Evolutionary conservation across 92 coral and sea anemone genomes (phyloP).

Genomic region (Pocillopora meandrina): DNA sequence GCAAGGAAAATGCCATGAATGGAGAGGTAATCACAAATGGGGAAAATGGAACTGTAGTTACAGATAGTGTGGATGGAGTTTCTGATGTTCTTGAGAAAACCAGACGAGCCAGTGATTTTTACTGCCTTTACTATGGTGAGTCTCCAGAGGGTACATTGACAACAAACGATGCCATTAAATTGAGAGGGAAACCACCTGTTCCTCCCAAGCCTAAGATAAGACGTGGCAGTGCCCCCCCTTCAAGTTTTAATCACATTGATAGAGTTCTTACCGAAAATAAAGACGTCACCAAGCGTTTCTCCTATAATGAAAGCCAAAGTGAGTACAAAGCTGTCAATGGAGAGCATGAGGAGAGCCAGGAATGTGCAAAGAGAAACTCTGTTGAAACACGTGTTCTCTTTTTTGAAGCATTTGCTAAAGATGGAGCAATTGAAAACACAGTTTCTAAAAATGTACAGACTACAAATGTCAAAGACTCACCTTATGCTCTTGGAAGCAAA

Average conservation of each 20-base stretch:
- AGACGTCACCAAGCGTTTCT: slow-evolving; percentile 33
- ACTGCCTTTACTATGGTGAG: slow-evolving; percentile 69
- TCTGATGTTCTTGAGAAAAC: slow-evolving; percentile 34
- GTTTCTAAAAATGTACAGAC: neutral
- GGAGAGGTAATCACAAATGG: neutral
- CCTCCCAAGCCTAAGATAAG: slow-evolving; percentile 61
- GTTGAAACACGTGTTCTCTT: slow-evolving; percentile 26
- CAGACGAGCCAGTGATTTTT: slow-evolving; percentile 55
- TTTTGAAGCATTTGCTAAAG: slow-evolving; percentile 27
- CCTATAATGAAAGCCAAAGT: slow-evolving; percentile 22
- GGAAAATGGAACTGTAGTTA: neutral
- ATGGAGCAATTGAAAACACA: neutral
- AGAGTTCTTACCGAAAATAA: neutral
- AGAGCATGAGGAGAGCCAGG: neutral
- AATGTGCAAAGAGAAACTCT: slow-evolving; percentile 11
- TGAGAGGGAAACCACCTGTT: slow-evolving; percentile 58
- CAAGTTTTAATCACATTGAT: slow-evolving; percentile 33
- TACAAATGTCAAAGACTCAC: neutral
- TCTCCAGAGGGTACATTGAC: slow-evolving; percentile 69
- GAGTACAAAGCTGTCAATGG: neutral
- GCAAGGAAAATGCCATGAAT: slow-evolving; percentile 32
- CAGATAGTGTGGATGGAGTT: neutral
- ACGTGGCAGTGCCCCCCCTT: slow-evolving; percentile 45
- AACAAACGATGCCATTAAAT: slow-evolving; percentile 25
- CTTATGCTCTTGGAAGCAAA: neutral